Conservation (phyloP, 1,140 invertebrate genomes). For the Drosophila bocqueti region DNA sequence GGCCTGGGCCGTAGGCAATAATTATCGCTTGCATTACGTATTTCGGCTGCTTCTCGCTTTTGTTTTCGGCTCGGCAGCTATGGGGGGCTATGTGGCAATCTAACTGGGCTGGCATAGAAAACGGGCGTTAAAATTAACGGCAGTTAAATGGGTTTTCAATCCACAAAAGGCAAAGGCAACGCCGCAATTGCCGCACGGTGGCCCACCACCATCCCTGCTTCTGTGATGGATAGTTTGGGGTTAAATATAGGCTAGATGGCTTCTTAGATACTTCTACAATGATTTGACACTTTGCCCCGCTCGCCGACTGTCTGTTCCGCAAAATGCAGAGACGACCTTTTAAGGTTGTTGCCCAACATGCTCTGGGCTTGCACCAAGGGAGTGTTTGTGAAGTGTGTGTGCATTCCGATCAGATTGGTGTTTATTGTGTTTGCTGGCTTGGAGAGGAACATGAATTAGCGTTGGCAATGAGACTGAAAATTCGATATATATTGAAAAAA, state of each 20-base stretch:
- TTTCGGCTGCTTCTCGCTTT: slow-evolving; percentile 75
- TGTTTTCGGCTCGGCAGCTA: slow-evolving; percentile 70
- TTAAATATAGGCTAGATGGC: slow-evolving; percentile 80
- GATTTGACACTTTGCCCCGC: slow-evolving; percentile 74
- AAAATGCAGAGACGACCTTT: slow-evolving; percentile 72
- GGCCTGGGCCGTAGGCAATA: slow-evolving; percentile 66
- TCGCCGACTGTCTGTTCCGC: slow-evolving; percentile 32
- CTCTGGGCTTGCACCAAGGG: slow-evolving; percentile 14
- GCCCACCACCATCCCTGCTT: slow-evolving; percentile 55
- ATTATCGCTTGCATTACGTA: slow-evolving; percentile 83
- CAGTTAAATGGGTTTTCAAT: slow-evolving; percentile 82
- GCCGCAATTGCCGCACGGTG: slow-evolving; percentile 23
- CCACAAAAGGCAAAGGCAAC: slow-evolving; percentile 53
- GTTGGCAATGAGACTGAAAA: slow-evolving; percentile 39
- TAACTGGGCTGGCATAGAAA: slow-evolving; percentile 70
- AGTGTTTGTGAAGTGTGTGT: slow-evolving; percentile 10
- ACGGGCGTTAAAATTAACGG: slow-evolving; percentile 82
- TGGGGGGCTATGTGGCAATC: slow-evolving; percentile 70
- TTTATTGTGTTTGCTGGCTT: slow-evolving; percentile 13
- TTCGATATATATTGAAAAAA: background rate
- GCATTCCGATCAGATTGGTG: background rate
- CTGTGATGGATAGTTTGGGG: slow-evolving; percentile 80
- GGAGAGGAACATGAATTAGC: slow-evolving; percentile 21
- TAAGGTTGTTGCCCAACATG: slow-evolving; percentile 75
- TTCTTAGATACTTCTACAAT: slow-evolving; percentile 68